phyloP scores from a whole-genome alignment of 2,797 vertebrate genomes.

The Pseudochaenichthys georgianus region DNA sequence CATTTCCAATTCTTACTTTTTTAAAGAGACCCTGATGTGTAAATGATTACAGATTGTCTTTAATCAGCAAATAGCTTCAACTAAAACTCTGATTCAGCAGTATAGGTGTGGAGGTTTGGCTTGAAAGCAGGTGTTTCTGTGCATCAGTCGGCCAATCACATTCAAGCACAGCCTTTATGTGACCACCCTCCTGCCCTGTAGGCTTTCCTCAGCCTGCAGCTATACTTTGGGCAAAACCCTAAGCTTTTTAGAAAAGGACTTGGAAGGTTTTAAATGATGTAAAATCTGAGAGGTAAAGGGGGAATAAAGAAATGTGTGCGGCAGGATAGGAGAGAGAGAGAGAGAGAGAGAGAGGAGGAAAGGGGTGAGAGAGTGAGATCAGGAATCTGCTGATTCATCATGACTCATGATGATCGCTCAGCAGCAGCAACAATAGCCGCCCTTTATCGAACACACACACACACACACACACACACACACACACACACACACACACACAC shows the following conservation, averaged over 20 bases:
- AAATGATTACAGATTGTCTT: slow-evolving; percentile 19
- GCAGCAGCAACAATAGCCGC: slow-evolving; percentile 79
- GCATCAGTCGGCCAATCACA: slow-evolving; percentile 15
- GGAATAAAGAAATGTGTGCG: slow-evolving; percentile 37
- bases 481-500: slow-evolving; percentile 37
- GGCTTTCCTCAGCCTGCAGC: slow-evolving; percentile 9
- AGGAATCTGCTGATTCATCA: slow-evolving; percentile 85
- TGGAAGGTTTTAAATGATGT: slow-evolving; percentile 8
- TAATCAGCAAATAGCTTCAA: slow-evolving; percentile 42
- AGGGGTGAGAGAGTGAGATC: slow-evolving; percentile 54
- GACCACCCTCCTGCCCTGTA: slow-evolving; percentile 3
- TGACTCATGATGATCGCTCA: slow-evolving; percentile 82
- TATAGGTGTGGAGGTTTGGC: slow-evolving; percentile 39
- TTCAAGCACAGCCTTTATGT: neutral
- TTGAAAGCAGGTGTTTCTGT: slow-evolving; percentile 29
- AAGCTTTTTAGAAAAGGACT: slow-evolving; percentile 20
- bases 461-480: slow-evolving; percentile 16
- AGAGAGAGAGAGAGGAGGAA: neutral
- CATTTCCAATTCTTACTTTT: slow-evolving; percentile 2
- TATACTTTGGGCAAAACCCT: slow-evolving; percentile 13
- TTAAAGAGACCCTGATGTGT: slow-evolving; percentile 1
- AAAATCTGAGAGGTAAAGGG: neutral
- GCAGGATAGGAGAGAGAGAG: slow-evolving; percentile 6
- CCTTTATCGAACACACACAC: slow-evolving; percentile 65
- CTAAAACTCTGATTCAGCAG: slow-evolving; percentile 51